Evolutionary conservation across 1,140 invertebrate species (phyloP), one percentile per base, ranked within the genome.

Genomic region (Helicoverpa armigera): DNA sequence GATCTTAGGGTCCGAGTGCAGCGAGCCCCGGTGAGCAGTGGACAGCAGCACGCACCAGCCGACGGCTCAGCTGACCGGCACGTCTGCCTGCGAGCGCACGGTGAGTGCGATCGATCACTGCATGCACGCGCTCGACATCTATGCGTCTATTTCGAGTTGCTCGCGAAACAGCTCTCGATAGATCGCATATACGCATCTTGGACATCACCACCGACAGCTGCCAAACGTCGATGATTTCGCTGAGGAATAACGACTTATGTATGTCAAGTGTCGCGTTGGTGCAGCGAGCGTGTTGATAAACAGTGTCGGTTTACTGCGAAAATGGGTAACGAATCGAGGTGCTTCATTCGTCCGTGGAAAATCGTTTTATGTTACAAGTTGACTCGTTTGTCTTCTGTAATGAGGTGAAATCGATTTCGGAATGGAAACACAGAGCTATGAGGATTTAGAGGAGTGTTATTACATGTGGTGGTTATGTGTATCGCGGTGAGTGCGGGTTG

Each of bases 61-160:
- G 82, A 87, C 89, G 79, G 89, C 90, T 88, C 92, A 92, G 91
- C 93, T 92, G 91, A 93, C 89, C 88, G 89, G 85, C 86, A 86
- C 86, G 87, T 77, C 88, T 80, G 88, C 86, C 87, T 86, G 74
- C 87, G 86, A 93, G 82, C 92, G 93, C 93, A 93, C 92, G 93
- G 93, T 94, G 92, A 94, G 93, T 92, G 92, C 92, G 91, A 90
- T 90, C 92, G 89, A 90, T 92, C 86, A 88, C 85, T 92, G 89
- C 89, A 92, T 92, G 87, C 91, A 91, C 91, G 88, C 90, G 89
- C 89, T 83, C 83, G 78, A 87, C 88, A 89, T 82, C 85, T 87
- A 85, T 87, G 78, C 90, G 83, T 93, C 92, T 94, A 94, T 94
- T 94, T 94, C 87, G 88, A 94, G 91, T 88, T 86, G 90, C 91